Base-by-base conservation (phyloP, 2,888 invertebrate species). In the Drosophila rellima region DNA sequence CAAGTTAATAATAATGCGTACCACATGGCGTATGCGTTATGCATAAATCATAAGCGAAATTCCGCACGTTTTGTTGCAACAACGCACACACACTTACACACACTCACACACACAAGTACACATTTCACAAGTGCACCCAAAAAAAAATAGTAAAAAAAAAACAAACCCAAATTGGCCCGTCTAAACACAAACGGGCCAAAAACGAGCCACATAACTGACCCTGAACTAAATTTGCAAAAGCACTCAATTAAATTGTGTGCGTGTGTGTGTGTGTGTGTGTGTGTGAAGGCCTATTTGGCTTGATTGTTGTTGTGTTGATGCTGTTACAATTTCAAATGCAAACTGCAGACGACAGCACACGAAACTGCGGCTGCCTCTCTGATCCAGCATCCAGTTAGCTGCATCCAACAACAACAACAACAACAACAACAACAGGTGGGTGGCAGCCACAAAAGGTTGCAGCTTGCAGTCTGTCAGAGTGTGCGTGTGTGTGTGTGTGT, bases 361-460 rank as follows among this genome's bases (percentile, higher is more conserved):
- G 51, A 52, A 61, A 47, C 61, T 64, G 71, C 31, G 40, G 42
- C 63, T 61, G 79, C 39, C 68, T 80, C 68, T 80, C 85, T 85
- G 88, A 85, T 89, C 88, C 85, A 74, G 78, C 65, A 85, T 85
- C 80, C 88, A 80, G 80, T 77, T 74, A 64, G 60, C 68, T 73
- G 77, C 74, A 72, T 64, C 55, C 42, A 74, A 59, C 87, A 82
- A 82, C 85, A 85, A n/a, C n/a, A n/a, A n/a, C n/a, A n/a, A n/a
- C n/a, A n/a, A n/a, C n/a, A n/a, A n/a, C 42, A 74, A 59, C 87
- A 82, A 82, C 85, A 85, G 88, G 89, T 84, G 83, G 83, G 85
- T 79, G 83, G 87, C 45, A 45, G 59, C 39, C 48, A 29, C 59
- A 47, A 48, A 55, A 48, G 45, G 47, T 64, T 60, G 77, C 72